Evolutionary conservation across 2,888 invertebrate genomes (phyloP), one percentile per base, ranked within the genome.

Genomic region (Acrobasis suavella): DNA sequence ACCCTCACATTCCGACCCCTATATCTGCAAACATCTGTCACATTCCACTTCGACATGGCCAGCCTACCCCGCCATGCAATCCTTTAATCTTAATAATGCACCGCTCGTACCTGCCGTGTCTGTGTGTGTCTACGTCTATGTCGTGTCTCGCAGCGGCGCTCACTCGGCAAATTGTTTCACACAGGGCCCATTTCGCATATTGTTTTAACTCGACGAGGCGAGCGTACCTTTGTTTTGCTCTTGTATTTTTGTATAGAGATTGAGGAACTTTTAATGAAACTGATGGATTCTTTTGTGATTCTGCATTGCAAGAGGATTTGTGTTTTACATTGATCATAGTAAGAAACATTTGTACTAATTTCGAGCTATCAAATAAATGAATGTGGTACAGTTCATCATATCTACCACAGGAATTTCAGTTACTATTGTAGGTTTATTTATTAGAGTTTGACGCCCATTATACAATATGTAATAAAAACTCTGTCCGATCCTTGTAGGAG

Each of bases 1-100:
- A 7, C 32, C 32, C 32, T 32, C 32, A 32, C 32, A 32, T 32
- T 32, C 32, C 2, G 8, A 32, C 8, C 32, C 32, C 32, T 32
- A 22, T 22, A 7, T 1, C 8, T 7, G 32, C 8, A 32, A 5
- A 32, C 46, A n/a, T 46, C 46, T 46, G 46, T 46, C 46, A 46
- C 14, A 46, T 46, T n/a, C 14, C 14, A 46, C 1, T 46, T 10
- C 22, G 7, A 52, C 37, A 6, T 2, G 51, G 54, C 37, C 55
- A 15, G 15, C 55, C 55, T 39, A 14, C 32, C 51, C 14, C 51
- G 52, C 52, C 39, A 8, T 39, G 56, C 56, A 22, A 22, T 56
- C 56, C 56, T 56, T 56, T 56, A 56, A 56, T 56, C 56, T 56
- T 42, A 56, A 56, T 56, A 56, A 56, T 56, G 56, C 56, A 56